Conservation (phyloP, 2,888 invertebrate genomes). For the Aethes cnicana region DNA sequence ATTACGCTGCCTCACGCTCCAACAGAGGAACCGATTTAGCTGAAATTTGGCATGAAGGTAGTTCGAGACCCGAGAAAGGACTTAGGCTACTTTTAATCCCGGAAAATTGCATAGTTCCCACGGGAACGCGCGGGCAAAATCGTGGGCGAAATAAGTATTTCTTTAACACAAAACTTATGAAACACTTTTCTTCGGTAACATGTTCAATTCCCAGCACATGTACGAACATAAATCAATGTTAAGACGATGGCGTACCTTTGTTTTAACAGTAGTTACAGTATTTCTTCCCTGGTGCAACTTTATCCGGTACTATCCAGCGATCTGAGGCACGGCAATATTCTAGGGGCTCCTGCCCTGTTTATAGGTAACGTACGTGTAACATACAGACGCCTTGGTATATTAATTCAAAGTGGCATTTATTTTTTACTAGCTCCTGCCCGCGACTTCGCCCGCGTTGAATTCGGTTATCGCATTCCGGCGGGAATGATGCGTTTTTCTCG, state of each 20-base stretch:
- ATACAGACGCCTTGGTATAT: background rate
- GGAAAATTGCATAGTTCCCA: too few relatives aligned
- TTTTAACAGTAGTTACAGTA: conserved; percentile 40
- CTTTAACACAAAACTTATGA: background rate
- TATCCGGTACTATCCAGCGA: conserved; percentile 40
- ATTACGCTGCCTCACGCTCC: too few relatives aligned
- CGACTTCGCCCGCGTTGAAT: too few relatives aligned
- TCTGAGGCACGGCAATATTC: conserved; percentile 39
- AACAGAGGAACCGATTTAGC: too few relatives aligned
- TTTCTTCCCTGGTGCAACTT: conserved; percentile 43
- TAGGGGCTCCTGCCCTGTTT: conserved; percentile 31
- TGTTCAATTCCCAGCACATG: conserved; percentile 25
- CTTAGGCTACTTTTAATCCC: too few relatives aligned
- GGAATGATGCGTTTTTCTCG: too few relatives aligned
- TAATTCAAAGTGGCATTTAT: too few relatives aligned
- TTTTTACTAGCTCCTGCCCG: too few relatives aligned
- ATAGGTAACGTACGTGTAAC: conserved; percentile 27
- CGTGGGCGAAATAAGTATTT: background rate
- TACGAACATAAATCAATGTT: conserved; percentile 18
- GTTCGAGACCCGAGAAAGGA: too few relatives aligned
- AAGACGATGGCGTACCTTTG: conserved; percentile 44
- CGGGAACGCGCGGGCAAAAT: too few relatives aligned
- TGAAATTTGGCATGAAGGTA: too few relatives aligned
- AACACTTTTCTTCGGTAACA: conserved; percentile 6
- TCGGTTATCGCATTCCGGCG: too few relatives aligned